Evolutionary conservation across 1,140 invertebrate species (phyloP).

Genomic region (Drosophila mojavensis): DNA sequence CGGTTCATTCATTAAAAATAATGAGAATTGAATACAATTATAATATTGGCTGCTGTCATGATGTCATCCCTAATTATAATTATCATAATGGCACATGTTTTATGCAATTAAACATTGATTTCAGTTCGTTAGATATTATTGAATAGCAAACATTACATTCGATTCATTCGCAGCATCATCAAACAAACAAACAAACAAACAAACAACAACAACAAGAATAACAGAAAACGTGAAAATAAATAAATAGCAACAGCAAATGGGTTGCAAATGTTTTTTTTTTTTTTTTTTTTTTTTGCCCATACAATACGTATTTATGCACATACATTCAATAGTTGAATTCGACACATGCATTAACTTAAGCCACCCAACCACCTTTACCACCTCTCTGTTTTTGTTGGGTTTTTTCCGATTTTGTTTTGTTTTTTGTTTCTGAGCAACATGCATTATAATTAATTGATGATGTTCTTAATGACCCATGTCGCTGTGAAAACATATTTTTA

Average conservation of each 20-base stretch:
- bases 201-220: background rate
- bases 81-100: slow-evolving; percentile 69
- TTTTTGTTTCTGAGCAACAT: background rate
- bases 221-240: too few relatives aligned
- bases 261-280: slow-evolving; percentile 3
- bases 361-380: background rate
- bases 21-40: slow-evolving; percentile 71
- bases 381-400: background rate
- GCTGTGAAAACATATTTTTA: background rate
- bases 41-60: slow-evolving; percentile 37
- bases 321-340: background rate
- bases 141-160: slow-evolving; percentile 28
- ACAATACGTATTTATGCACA: too few relatives aligned
- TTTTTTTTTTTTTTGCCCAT: background rate
- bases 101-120: slow-evolving; percentile 59
- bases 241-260: background rate
- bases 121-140: slow-evolving; percentile 38
- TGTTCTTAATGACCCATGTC: slow-evolving; percentile 8
- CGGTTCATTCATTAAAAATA: slow-evolving; percentile 63
- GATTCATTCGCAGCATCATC: background rate
- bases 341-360: background rate
- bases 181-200: background rate
- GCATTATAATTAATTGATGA: slow-evolving; percentile 8
- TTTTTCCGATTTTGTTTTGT: background rate
- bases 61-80: slow-evolving; percentile 73